phyloP scores from a whole-genome alignment of 1,140 invertebrate genomes.

The Drosophila lacertosa region DNA sequence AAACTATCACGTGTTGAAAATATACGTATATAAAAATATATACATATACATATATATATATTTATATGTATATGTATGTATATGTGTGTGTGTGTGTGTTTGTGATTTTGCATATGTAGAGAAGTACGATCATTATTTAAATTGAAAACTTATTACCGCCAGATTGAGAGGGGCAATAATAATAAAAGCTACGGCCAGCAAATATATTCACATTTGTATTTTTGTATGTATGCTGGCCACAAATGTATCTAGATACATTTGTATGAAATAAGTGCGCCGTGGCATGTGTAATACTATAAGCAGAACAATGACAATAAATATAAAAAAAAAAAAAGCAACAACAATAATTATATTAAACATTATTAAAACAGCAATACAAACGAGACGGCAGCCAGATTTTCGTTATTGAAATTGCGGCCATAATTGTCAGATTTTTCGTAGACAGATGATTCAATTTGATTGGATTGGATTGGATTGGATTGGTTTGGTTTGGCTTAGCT shows the following conservation, averaged over 20 bases:
- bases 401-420: constrained; percentile 71
- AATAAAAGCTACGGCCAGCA: constrained; percentile 13
- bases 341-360: constrained; percentile 55
- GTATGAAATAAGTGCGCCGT: constrained; percentile 26
- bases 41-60: constrained; percentile 7
- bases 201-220: no score
- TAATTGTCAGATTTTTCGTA: constrained; percentile 63
- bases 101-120: no score
- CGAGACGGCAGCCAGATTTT: constrained; percentile 36
- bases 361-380: constrained; percentile 39
- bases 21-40: no score
- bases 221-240: constrained; percentile 2
- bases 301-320: constrained; percentile 52
- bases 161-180: constrained; percentile 28
- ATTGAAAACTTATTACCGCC: constrained; percentile 41
- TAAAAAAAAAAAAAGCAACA: no score
- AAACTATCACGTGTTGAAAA: constrained; percentile 25
- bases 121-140: constrained; percentile 39
- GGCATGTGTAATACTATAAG: constrained; percentile 27
- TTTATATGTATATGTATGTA: neutral
- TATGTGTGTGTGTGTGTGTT: constrained; percentile 2
- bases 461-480: constrained; percentile 31
- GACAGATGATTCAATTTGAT: constrained; percentile 43
- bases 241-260: neutral
- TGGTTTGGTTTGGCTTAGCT: neutral